These are phyloP conservation scores for Mobula hypostoma DNA, from an alignment of 2,113 vertebrate genomes.

Conservation along the genomic window DNA sequence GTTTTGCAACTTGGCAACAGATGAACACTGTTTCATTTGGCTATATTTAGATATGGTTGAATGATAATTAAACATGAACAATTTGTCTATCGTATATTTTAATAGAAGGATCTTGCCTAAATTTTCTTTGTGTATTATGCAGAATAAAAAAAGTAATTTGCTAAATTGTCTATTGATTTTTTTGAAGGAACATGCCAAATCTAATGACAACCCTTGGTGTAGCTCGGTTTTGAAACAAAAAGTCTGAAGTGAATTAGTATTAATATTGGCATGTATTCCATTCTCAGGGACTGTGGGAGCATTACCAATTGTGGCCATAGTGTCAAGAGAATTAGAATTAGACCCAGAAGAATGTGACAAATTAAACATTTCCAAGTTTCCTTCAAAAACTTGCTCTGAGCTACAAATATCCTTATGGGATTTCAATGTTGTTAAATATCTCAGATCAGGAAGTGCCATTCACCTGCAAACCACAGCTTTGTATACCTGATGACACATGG, in stretches of 20 bases:
- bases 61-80: too few species aligned
- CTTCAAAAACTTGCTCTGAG: neutral
- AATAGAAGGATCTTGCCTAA: neutral
- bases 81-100: neutral
- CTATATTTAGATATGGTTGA: too few species aligned
- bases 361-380: slow-evolving; percentile 26
- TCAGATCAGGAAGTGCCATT: neutral
- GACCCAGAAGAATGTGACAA: neutral
- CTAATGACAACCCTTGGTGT: neutral
- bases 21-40: too few species aligned
- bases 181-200: neutral
- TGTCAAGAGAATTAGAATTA: neutral
- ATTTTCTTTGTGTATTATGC: neutral
- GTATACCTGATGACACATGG: too few species aligned
- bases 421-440: neutral
- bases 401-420: neutral
- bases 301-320: neutral
- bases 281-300: neutral
- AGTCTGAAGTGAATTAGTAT: neutral
- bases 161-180: slow-evolving; percentile 31
- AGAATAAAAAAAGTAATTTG: neutral
- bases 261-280: neutral
- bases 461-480: neutral
- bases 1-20: too few species aligned
- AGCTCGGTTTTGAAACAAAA: neutral